Base-by-base conservation (phyloP, 2,797 vertebrate genomes). In the Macroramphosus scolopax region DNA sequence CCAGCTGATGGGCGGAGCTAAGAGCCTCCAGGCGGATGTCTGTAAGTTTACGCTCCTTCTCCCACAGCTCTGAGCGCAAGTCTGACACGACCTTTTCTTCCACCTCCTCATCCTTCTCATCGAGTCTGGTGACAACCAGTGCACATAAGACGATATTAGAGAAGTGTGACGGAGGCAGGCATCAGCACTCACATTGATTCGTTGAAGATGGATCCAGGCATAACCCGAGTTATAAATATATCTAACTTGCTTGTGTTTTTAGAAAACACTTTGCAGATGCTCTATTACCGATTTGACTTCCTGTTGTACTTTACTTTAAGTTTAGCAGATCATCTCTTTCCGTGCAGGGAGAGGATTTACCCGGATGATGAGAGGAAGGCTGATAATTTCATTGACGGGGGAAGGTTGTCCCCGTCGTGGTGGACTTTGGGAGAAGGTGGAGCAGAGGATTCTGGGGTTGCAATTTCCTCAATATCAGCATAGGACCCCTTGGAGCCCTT, bases 11-110 rank as follows among this genome's bases (percentile, higher is more conserved):
- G 45, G 97, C 96, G 0, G 97, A 98, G 87, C 87, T 97, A 2
- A 98, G 89, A 15, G 96, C 97, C 81, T 98, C 97, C 62, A 98
- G 73, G 2, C 96, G 94, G 70, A 99, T 96, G 72, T 99, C 97
- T 0, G 97, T 99, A 17, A 99, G 89, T 68, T 99, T 99, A 75
- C 95, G 92, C 63, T 99, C 97, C 75, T 99, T 99, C 77, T 98
- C 95, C 95, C 97, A 98, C 16, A 99, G 87, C 78, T 98, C 95
- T 0, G 94, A 88, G 20, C 96, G 94, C 59, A 99, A 85, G 16
- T 93, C 92, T 0, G 94, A 91, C 12, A 98, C 96, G 47, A 95
- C 93, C 64, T 94, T 96, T 55, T 96, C 94, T 29, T 95, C 96
- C 0, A 47, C 80, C 20, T 84, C 85, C 0, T 92, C 84, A 0